Percentiles rank a stretch among this genome's conserved stretches.
Conservation (phyloP, 2,888 invertebrate species). For the Furcula furcula region DNA sequence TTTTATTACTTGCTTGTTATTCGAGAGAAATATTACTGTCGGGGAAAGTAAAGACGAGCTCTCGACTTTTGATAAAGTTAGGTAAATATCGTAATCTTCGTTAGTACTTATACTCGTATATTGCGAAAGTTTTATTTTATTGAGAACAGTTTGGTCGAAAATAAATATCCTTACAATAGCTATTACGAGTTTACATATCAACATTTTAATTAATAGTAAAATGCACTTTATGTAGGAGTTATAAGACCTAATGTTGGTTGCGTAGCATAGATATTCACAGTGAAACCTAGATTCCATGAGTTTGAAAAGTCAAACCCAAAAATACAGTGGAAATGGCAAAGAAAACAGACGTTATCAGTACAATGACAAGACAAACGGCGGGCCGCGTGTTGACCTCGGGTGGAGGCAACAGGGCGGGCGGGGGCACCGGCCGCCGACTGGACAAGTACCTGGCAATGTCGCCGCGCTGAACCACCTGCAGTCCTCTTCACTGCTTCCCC, state of each 20-base stretch:
- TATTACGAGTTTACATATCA: no score
- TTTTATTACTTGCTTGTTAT: slow-evolving; percentile 14
- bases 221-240: no score
- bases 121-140: no score
- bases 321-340: slow-evolving; percentile 3
- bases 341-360: slow-evolving; percentile 14
- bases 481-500: slow-evolving; percentile 58
- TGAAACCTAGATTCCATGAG: slow-evolving; percentile 1
- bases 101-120: no score
- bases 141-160: no score
- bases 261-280: background rate
- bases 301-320: background rate
- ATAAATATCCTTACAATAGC: no score
- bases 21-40: slow-evolving; percentile 10
- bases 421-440: slow-evolving; percentile 35
- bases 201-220: no score
- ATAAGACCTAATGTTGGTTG: no score
- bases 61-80: slow-evolving; percentile 9
- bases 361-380: slow-evolving; percentile 26
- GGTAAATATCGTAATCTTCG: slow-evolving; percentile 3
- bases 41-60: slow-evolving; percentile 15
- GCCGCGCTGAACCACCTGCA: slow-evolving; percentile 59
- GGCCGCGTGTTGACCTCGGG: slow-evolving; percentile 46
- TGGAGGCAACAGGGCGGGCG: slow-evolving; percentile 45
- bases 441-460: slow-evolving; percentile 69